phyloP scores from a whole-genome alignment of 2,113 vertebrate species.

The Hiodon alosoides region DNA sequence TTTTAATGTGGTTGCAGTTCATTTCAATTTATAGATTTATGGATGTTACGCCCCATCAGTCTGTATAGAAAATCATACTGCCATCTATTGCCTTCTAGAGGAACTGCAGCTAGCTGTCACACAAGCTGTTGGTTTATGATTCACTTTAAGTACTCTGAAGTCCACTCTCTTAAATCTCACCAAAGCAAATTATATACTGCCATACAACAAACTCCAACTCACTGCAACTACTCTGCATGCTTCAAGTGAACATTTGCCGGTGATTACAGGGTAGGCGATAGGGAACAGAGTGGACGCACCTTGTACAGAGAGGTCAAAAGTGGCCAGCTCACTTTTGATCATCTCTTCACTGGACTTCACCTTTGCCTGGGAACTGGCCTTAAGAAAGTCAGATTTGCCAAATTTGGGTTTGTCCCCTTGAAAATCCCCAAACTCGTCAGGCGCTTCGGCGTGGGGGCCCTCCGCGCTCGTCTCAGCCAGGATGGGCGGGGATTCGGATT shows the following conservation, averaged over 20 bases:
- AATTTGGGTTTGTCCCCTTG: conserved; percentile 94
- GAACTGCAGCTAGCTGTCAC: conserved; percentile 37
- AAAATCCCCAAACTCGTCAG: conserved; percentile 85
- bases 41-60: conserved; percentile 27
- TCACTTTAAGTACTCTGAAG: background rate
- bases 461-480: conserved; percentile 31
- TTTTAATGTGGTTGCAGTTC: conserved; percentile 35
- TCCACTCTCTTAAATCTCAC: background rate
- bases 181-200: background rate
- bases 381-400: conserved; percentile 94
- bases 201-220: background rate
- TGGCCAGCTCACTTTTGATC: conserved; percentile 93
- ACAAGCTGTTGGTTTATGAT: background rate
- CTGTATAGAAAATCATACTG: conserved; percentile 48
- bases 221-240: background rate
- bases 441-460: conserved; percentile 53
- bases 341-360: conserved; percentile 98
- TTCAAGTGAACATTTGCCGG: too few species aligned
- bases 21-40: conserved; percentile 45
- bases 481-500: conserved; percentile 46
- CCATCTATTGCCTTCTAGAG: conserved; percentile 56
- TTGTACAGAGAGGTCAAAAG: conserved; percentile 95
- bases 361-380: conserved; percentile 86
- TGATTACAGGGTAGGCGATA: too few species aligned
- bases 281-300: conserved; percentile 58